phyloP scores from a whole-genome alignment of 2,113 vertebrate genomes.

The Osmerus eperlanus region DNA sequence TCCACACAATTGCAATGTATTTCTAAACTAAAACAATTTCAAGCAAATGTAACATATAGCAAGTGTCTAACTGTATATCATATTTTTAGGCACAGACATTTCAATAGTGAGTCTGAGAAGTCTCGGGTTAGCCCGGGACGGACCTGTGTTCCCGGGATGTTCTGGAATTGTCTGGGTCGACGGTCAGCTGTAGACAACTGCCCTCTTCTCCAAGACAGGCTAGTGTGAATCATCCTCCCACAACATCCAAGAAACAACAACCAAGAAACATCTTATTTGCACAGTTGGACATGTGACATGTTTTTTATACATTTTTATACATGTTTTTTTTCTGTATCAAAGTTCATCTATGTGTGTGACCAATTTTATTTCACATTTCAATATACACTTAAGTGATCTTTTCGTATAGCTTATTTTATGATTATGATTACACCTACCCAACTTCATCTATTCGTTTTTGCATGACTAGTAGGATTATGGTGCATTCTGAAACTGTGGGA shows the following conservation, averaged over 20 bases:
- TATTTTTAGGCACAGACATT: constrained; percentile 60
- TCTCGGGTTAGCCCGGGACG: constrained; percentile 25
- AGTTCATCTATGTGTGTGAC: constrained; percentile 20
- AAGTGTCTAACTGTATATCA: neutral
- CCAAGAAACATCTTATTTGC: constrained; percentile 11
- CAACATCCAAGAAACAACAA: constrained; percentile 12
- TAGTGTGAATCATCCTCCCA: constrained; percentile 60
- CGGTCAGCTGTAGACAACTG: constrained; percentile 66
- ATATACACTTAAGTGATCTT: constrained; percentile 5
- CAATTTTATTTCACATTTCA: constrained; percentile 12
- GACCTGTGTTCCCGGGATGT: constrained; percentile 54
- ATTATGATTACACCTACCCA: too few species aligned
- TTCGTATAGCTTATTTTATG: too few species aligned
- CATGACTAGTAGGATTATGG: constrained; percentile 4
- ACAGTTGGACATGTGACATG: constrained; percentile 7
- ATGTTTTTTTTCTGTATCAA: constrained; percentile 42
- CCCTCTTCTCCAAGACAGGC: constrained; percentile 75
- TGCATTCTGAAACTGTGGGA: neutral
- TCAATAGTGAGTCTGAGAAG: constrained; percentile 46
- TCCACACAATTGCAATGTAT: too few species aligned
- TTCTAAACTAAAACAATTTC: too few species aligned
- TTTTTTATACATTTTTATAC: constrained; percentile 54
- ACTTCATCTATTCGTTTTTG: constrained; percentile 24
- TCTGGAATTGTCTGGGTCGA: constrained; percentile 70
- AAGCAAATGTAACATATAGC: too few species aligned